These are phyloP conservation scores for Harpagifer antarcticus DNA, from an alignment of 2,797 vertebrate species.

Conservation along the genomic window DNA sequence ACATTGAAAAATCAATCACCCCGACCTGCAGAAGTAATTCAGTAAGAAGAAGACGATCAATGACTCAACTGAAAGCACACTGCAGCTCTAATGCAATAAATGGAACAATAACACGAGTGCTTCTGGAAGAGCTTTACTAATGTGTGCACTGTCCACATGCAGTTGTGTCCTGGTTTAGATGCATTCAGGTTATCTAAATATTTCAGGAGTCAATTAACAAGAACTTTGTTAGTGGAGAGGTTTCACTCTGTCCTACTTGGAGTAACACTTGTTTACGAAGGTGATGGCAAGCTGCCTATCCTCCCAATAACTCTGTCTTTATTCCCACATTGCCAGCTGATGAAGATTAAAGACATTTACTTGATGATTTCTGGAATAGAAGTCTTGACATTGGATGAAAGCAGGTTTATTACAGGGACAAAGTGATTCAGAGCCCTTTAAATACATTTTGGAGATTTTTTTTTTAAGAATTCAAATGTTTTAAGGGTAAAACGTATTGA, in stretches of 20 bases:
- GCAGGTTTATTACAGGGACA: too few relatives aligned
- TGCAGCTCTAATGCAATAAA: not conserved
- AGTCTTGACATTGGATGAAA: too few relatives aligned
- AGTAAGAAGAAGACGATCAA: conserved; percentile 18
- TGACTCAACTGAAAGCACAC: not conserved
- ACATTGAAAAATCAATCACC: conserved; percentile 99
- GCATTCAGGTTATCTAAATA: not conserved
- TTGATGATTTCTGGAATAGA: too few relatives aligned
- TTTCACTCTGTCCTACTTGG: not conserved
- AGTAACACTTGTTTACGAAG: not conserved
- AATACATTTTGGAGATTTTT: too few relatives aligned
- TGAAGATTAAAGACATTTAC: not conserved
- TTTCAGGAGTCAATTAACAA: not conserved
- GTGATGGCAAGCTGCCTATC: conserved; percentile 14
- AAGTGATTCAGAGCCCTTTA: too few relatives aligned
- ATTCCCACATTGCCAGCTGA: not conserved
- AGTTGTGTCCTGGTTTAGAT: not conserved
- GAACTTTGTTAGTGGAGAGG: not conserved
- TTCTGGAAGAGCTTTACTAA: not conserved
- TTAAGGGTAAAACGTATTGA: too few relatives aligned
- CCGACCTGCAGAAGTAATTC: conserved; percentile 87
- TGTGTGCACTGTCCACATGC: not conserved
- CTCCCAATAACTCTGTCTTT: conserved; percentile 6
- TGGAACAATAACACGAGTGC: not conserved
- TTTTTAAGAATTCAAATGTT: too few relatives aligned